Conservation (phyloP, 2,888 invertebrate genomes). For the Eupithecia tripunctaria region DNA sequence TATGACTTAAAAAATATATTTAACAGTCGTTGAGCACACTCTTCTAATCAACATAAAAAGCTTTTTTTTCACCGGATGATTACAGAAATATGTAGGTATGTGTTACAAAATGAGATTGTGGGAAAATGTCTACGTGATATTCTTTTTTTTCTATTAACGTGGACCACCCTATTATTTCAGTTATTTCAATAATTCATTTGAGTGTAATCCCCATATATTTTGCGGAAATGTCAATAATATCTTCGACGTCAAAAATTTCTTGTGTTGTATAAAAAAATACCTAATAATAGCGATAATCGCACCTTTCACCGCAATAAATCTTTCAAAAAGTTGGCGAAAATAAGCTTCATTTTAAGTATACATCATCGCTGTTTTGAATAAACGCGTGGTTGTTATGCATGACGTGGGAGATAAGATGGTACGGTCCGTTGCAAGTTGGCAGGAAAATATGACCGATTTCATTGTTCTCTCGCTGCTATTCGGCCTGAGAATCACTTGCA, state of each 20-base stretch:
- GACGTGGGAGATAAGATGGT: slow-evolving; percentile 76
- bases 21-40: too few relatives aligned
- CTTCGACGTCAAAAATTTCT: background rate
- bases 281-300: background rate
- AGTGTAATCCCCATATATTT: background rate
- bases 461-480: slow-evolving; percentile 79
- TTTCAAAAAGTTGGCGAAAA: slow-evolving; percentile 70
- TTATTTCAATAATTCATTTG: background rate
- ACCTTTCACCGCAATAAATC: slow-evolving; percentile 56
- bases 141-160: too few relatives aligned
- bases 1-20: too few relatives aligned
- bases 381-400: slow-evolving; percentile 77
- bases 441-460: slow-evolving; percentile 84
- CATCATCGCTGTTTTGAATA: slow-evolving; percentile 73
- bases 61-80: too few relatives aligned
- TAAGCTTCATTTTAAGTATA: slow-evolving; percentile 74
- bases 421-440: slow-evolving; percentile 79
- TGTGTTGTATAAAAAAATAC: background rate
- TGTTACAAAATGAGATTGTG: too few relatives aligned
- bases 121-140: too few relatives aligned
- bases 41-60: too few relatives aligned
- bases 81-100: too few relatives aligned
- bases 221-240: background rate
- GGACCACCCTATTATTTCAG: too few relatives aligned
- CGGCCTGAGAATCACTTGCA: slow-evolving; percentile 81